Base-by-base conservation (phyloP, 2,113 vertebrate species). In the Poicephalus gulielmi region DNA sequence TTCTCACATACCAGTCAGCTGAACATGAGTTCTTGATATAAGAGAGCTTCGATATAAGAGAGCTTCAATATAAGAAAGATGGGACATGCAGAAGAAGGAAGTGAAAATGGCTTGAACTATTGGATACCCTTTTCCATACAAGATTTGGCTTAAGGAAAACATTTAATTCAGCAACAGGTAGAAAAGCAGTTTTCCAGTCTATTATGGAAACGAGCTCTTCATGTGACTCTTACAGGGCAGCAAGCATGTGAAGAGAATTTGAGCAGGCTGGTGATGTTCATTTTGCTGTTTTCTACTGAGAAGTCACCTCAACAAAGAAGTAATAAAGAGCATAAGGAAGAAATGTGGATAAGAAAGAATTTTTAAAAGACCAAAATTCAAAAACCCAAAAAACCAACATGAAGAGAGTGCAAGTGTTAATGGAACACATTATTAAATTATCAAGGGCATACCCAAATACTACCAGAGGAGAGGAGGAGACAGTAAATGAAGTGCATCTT, bases 401-500 rank as follows among this genome's bases (percentile, higher is more conserved):
- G 10, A 80, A 44, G 27, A 68, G 15, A 53, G 31, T 20, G 11
- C 27, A 31, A 41, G 30, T 4, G 39, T 37, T 33, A 43, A 64
- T 52, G 35, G 33, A 75, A 10, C 15, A 55, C 0, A 0, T 49
- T 41, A 27, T 20, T 57, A 16, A 37, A 63, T 8, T 8, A 24
- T 3, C 15, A 46, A 22, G 22, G n/a, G 30, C 55, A 25, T 11
- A 31, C 17, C 7, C 8, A 52, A 22, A 35, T 3, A 15, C 20
- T 27, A 5, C 57, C 39, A 55, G 67, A 33, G 11, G 16, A 49
- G 47, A 67, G 28, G 28, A 57, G 60, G 50, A 41, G 77, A 13
- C 12, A 14, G 64, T 31, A 22, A 15, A 2, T 2, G 33, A 10
- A 50, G 19, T 0, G 2, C 1, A 0, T 10, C 55, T 62, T 24